Evolutionary conservation across 2,113 vertebrate genomes (phyloP), one percentile per base, ranked within the genome.

Genomic region (Hemiprocne comata): DNA sequence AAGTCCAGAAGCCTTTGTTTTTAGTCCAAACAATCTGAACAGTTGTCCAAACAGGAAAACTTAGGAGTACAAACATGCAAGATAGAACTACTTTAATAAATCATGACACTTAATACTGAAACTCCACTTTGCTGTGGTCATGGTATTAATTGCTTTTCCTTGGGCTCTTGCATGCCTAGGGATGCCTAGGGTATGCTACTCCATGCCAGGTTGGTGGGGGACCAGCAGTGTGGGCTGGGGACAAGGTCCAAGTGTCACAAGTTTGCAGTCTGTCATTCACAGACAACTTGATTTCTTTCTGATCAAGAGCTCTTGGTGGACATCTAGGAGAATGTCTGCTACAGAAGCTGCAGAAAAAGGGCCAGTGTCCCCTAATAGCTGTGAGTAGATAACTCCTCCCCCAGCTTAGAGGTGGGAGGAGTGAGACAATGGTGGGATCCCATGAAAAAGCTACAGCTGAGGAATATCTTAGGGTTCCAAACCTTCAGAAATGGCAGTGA

Each of bases 31-130:
- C 83, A 94, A 29, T 54, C 51, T 67, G 69, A 86, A 71, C 90
- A 94, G 94, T 93, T 95, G 92, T 96, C 88, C 65, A 95, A 95
- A 95, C 95, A 96, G 85, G 85, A 95, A 94, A 96, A 64, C 87
- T 84, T 90, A 79, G 40, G 93, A 94, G 89, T 62, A 89, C 15
- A 97, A 94, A 91, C 83, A 95, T 14, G 13, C 18, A 65, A 92
- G 40, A 67, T 40, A 91, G 28, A 92, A 69, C 21, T 69, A 53
- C 51, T 61, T 55, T 93, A 92, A 92, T 94, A 91, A 85, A 87
- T 76, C 8, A 1, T 19, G 44, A 42, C 44, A 70, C 38, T 88
- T 75, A 69, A 40, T 11, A 40, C 1, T 55, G 58, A 62, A 77
- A 17, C 28, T 26, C 36, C 78, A 46, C 28, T 93, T 73, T 53